Percentiles rank a stretch among this genome's conserved stretches.
phyloP scores from a whole-genome alignment of 2,888 invertebrate genomes.

The Drosophila cognata region DNA sequence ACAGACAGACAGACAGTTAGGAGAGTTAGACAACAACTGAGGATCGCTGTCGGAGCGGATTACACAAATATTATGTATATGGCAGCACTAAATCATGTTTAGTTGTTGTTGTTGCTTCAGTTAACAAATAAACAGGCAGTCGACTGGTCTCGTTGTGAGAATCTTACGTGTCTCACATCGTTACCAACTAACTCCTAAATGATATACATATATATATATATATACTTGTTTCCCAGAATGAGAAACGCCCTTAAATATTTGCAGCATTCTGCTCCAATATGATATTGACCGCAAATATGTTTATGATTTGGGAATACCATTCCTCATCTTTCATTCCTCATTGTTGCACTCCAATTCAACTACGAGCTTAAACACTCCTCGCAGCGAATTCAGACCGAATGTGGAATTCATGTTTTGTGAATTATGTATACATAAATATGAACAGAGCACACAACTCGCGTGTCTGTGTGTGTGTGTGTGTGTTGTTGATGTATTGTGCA shows the following conservation, averaged over 20 bases:
- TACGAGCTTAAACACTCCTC: neutral
- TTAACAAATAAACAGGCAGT: constrained; percentile 55
- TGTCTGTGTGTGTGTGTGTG: neutral
- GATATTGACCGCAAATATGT: too few relatives aligned
- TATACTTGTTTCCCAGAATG: neutral
- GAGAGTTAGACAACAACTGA: constrained; percentile 12
- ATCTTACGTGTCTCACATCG: constrained; percentile 38
- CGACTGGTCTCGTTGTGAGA: constrained; percentile 15
- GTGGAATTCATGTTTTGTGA: constrained; percentile 42
- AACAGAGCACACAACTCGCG: constrained; percentile 24
- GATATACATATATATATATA: neutral
- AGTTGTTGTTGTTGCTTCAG: constrained; percentile 29
- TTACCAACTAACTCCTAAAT: constrained; percentile 22
- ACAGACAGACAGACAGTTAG: constrained; percentile 1
- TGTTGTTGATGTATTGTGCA: neutral
- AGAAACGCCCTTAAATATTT: neutral
- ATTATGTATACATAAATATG: constrained; percentile 26
- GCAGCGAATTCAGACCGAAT: constrained; percentile 5
- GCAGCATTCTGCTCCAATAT: neutral
- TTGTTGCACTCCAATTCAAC: neutral
- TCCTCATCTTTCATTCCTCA: neutral
- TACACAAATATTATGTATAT: constrained; percentile 36
- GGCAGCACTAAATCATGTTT: constrained; percentile 21
- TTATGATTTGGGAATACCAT: neutral
- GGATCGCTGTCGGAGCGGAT: constrained; percentile 32